Conservation (phyloP, 2,888 invertebrate species). For the Sylvicola fuscatus region DNA sequence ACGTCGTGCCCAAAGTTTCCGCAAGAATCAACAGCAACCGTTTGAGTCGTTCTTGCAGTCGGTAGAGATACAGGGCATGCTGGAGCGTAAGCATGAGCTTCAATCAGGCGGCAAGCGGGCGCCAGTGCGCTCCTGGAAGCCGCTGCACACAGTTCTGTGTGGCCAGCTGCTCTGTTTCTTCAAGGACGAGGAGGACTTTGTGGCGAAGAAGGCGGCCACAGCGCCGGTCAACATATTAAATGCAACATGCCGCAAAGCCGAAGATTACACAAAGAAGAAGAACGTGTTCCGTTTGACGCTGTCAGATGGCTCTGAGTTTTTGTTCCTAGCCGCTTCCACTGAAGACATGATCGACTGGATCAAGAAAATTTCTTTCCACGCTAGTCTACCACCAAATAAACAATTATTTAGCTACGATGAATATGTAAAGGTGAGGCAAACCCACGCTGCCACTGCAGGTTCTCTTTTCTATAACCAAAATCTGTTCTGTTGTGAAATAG, state of each 20-base stretch:
- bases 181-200: constrained; percentile 82
- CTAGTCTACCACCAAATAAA: constrained; percentile 70
- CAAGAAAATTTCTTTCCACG: constrained; percentile 83
- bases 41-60: constrained; percentile 45
- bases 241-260: constrained; percentile 67
- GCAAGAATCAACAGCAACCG: constrained; percentile 37
- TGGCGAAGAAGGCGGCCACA: constrained; percentile 68
- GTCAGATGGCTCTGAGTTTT: constrained; percentile 81
- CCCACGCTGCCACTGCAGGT: no score
- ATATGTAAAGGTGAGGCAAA: constrained; percentile 33
- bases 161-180: constrained; percentile 97
- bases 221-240: constrained; percentile 62
- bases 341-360: constrained; percentile 77
- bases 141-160: constrained; percentile 84
- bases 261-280: constrained; percentile 90
- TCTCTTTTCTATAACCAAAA: no score
- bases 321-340: constrained; percentile 58
- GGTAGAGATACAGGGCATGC: constrained; percentile 71
- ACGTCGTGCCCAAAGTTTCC: constrained; percentile 70
- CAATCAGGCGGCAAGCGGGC: constrained; percentile 88
- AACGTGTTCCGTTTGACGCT: constrained; percentile 75
- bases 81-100: constrained; percentile 89
- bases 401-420: constrained; percentile 70
- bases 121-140: constrained; percentile 89
- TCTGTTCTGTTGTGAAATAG: constrained; percentile 9